A percentile compares a stretch with the other conserved stretches of the same genome.
Conservation (phyloP, 2,113 vertebrate genomes). For the Pseudopodoces humilis region DNA sequence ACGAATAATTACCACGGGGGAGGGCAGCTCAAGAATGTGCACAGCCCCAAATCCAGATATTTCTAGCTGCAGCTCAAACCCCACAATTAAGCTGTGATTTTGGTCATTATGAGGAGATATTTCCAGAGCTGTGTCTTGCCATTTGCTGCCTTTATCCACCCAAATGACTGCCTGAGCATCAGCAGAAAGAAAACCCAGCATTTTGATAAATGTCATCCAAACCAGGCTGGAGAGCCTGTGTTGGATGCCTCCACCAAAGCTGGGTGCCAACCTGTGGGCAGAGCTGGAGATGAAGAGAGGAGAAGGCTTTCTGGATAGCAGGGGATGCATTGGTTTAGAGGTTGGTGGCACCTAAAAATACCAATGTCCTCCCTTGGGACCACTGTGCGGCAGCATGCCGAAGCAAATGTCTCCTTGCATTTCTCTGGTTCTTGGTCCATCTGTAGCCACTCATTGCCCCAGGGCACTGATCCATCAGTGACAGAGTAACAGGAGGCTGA, state of each 20-base stretch:
- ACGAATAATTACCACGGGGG: background rate
- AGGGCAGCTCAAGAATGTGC: background rate
- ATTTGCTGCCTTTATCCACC: background rate
- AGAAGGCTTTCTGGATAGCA: background rate
- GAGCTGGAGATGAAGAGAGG: background rate
- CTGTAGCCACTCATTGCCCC: background rate
- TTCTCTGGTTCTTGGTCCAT: background rate
- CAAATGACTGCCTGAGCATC: conserved; percentile 19
- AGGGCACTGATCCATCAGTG: background rate
- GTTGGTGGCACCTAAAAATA: background rate
- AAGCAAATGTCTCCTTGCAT: background rate
- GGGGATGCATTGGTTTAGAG: background rate
- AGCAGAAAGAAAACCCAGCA: background rate
- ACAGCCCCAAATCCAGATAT: conserved; percentile 42
- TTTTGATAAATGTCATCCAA: conserved; percentile 56
- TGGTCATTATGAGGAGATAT: conserved; percentile 29
- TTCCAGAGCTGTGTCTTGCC: conserved; percentile 38
- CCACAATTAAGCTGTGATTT: conserved; percentile 60
- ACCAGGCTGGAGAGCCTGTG: background rate
- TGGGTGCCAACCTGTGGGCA: conserved; percentile 32
- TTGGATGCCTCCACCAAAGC: background rate
- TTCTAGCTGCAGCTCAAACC: conserved; percentile 44
- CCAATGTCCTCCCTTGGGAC: background rate
- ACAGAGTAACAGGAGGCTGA: background rate
- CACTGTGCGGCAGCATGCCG: background rate